These are phyloP conservation scores for Cottus gobio DNA, from an alignment of 2,113 vertebrate genomes.

Conservation along the genomic window DNA sequence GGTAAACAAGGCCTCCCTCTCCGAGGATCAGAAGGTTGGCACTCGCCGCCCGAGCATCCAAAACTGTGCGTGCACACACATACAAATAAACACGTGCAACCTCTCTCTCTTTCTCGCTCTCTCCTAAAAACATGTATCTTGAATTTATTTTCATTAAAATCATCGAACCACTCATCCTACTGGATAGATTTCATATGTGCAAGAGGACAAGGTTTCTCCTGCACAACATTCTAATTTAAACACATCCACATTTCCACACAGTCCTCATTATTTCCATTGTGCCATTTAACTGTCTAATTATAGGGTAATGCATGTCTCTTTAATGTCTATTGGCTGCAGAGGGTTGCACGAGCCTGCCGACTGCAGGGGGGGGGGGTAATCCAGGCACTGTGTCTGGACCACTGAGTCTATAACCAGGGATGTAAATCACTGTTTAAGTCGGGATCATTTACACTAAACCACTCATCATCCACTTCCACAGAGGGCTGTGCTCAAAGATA, in stretches of 20 bases:
- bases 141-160: slow-evolving; percentile 43
- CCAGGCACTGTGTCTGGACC: slow-evolving; percentile 38
- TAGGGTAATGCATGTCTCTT: slow-evolving; percentile 46
- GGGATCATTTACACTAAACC: slow-evolving; percentile 56
- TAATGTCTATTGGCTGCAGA: slow-evolving; percentile 50
- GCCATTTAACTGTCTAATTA: slow-evolving; percentile 53
- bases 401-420: slow-evolving; percentile 42
- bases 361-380: not conserved
- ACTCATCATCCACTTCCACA: slow-evolving; percentile 57
- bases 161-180: slow-evolving; percentile 23
- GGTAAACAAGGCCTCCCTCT: slow-evolving; percentile 44
- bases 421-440: slow-evolving; percentile 63
- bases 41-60: not conserved
- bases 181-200: not conserved
- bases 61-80: not conserved
- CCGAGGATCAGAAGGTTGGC: slow-evolving; percentile 32
- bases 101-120: not conserved
- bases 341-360: too few species aligned
- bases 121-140: slow-evolving; percentile 18
- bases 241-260: slow-evolving; percentile 27
- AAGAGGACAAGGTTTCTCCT: not conserved
- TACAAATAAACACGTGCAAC: not conserved
- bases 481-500: slow-evolving; percentile 45
- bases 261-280: slow-evolving; percentile 46
- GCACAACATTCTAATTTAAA: slow-evolving; percentile 13